Evolutionary conservation across 1,140 invertebrate genomes (phyloP).

Genomic region (Drosophila chauvacae): DNA sequence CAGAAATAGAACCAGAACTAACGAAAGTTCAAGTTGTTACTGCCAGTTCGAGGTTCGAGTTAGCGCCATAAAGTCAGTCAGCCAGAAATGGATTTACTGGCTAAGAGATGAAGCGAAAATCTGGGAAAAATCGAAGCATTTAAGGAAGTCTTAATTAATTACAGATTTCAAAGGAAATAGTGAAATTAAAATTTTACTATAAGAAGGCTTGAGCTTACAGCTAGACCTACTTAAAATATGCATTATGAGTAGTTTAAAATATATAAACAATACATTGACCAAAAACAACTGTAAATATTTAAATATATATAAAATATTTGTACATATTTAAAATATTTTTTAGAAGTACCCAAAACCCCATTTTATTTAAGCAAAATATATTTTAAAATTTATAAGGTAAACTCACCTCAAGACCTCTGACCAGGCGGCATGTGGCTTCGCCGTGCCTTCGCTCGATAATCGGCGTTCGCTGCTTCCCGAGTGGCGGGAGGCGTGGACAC

Average conservation of each 20-base stretch:
- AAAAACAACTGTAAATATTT: background rate
- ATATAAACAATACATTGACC: background rate
- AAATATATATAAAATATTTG: background rate
- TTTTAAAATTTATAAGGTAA: background rate
- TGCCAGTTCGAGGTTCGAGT: slow-evolving; percentile 38
- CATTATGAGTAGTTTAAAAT: background rate
- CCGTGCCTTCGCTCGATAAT: slow-evolving; percentile 43
- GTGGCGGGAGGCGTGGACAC: slow-evolving; percentile 86
- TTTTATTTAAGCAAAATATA: background rate
- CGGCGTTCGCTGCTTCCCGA: slow-evolving; percentile 68
- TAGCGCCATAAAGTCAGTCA: slow-evolving; percentile 56
- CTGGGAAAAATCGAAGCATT: background rate
- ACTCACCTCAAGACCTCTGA: slow-evolving; percentile 87
- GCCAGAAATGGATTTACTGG: slow-evolving; percentile 4
- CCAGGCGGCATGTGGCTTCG: slow-evolving; percentile 85
- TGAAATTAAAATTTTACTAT: background rate
- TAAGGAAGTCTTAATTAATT: background rate
- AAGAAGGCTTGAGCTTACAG: background rate
- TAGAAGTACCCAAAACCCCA: background rate
- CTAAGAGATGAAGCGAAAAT: background rate
- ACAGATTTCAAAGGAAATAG: background rate
- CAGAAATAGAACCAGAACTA: slow-evolving; percentile 20
- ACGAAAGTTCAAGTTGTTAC: slow-evolving; percentile 68
- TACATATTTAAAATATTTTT: background rate
- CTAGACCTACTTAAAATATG: background rate